phyloP scores from a whole-genome alignment of 2,888 invertebrate species.

The Caenorhabditis sp. region DNA sequence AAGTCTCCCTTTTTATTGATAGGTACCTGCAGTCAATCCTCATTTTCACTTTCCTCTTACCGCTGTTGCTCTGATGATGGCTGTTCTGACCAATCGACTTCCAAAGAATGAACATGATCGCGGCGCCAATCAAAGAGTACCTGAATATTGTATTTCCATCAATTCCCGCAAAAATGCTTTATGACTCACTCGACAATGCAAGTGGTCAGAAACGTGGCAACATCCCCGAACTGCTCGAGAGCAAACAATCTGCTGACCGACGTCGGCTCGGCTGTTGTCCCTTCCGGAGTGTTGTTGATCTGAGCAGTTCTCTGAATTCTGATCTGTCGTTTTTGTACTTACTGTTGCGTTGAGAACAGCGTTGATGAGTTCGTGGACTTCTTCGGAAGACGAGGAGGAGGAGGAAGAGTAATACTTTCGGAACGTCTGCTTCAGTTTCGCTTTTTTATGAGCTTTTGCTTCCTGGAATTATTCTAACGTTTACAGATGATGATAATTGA shows the following conservation, averaged over 20 bases:
- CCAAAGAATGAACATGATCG: slow-evolving; percentile 78
- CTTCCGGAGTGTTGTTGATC: slow-evolving; percentile 36
- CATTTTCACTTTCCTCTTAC: slow-evolving; percentile 71
- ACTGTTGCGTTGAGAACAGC: slow-evolving; percentile 51
- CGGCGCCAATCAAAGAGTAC: slow-evolving; percentile 76
- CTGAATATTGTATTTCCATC: too few relatives aligned
- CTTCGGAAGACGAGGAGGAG: slow-evolving; percentile 56
- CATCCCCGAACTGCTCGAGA: slow-evolving; percentile 76
- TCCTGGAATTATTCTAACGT: slow-evolving; percentile 32
- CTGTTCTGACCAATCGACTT: slow-evolving; percentile 69
- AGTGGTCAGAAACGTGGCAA: slow-evolving; percentile 76
- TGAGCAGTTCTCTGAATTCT: slow-evolving; percentile 1
- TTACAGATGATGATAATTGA: not conserved
- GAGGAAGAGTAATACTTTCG: slow-evolving; percentile 50
- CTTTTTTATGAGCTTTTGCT: slow-evolving; percentile 60
- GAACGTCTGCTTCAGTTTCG: slow-evolving; percentile 56
- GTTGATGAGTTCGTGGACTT: slow-evolving; percentile 42
- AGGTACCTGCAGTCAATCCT: slow-evolving; percentile 76
- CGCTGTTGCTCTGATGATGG: slow-evolving; percentile 45
- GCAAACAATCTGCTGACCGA: slow-evolving; percentile 64
- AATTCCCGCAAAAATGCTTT: not conserved
- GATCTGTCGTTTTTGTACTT: slow-evolving; percentile 14
- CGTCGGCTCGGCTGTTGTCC: slow-evolving; percentile 37
- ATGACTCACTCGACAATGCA: slow-evolving; percentile 75
- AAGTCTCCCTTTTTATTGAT: not conserved